phyloP scores from a whole-genome alignment of 92 coral and sea anemone species.

The Hydrozoanthus gracilis region DNA sequence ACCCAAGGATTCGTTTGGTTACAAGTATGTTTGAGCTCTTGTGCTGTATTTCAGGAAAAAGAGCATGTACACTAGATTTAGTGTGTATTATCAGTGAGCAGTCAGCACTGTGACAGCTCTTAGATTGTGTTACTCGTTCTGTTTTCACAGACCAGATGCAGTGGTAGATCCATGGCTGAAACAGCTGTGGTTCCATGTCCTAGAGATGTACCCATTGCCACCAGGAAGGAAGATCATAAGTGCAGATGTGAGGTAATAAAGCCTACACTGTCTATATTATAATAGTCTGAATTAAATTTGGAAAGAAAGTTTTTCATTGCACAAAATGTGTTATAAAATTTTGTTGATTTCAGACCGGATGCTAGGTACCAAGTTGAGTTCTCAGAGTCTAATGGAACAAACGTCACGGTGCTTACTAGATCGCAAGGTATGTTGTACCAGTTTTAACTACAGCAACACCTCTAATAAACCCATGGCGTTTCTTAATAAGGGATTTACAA shows the following conservation, averaged over 20 bases:
- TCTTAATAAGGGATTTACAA: too few species aligned
- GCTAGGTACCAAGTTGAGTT: background rate
- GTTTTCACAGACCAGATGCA: slow-evolving; percentile 82
- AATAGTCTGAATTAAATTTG: too few species aligned
- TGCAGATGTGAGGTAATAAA: slow-evolving; percentile 65
- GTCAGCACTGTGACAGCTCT: background rate
- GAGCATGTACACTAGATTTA: too few species aligned
- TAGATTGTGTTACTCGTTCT: background rate
- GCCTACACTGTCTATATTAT: background rate
- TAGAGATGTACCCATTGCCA: slow-evolving; percentile 80
- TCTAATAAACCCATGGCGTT: too few species aligned
- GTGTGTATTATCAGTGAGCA: background rate
- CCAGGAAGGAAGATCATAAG: slow-evolving; percentile 84
- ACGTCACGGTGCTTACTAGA: background rate
- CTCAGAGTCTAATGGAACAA: background rate
- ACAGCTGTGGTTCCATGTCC: slow-evolving; percentile 80
- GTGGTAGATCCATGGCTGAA: slow-evolving; percentile 96
- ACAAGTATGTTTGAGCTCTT: too few species aligned
- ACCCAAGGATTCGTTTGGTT: too few species aligned
- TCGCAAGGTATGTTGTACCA: background rate
- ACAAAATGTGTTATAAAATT: background rate
- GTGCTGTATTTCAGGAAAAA: too few species aligned
- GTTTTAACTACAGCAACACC: background rate
- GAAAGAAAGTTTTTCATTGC: too few species aligned
- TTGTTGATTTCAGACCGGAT: background rate